A percentile compares a stretch with the other conserved stretches of the same genome.
These are phyloP conservation scores for Syngnathus rostellatus DNA, from an alignment of 2,797 vertebrate species.

Conservation along the genomic window DNA sequence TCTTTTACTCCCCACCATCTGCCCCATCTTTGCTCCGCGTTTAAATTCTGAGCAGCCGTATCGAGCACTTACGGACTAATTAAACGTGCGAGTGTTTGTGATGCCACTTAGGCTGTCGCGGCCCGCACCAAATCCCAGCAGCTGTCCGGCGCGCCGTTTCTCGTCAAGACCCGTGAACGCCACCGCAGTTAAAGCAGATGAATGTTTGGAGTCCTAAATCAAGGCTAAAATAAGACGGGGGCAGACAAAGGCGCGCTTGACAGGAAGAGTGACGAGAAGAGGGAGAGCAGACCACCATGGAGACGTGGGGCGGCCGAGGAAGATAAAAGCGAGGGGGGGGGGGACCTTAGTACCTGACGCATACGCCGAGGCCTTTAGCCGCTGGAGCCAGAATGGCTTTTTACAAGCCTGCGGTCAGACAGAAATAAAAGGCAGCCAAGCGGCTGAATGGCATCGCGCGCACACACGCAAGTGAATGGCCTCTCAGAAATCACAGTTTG, in stretches of 20 bases:
- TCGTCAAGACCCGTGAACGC: constrained; percentile 17
- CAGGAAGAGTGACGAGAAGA: constrained; percentile 26
- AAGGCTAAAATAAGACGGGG: constrained; percentile 43
- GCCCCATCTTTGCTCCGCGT: constrained; percentile 14
- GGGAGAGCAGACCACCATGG: constrained; percentile 40
- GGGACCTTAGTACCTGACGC: constrained; percentile 66
- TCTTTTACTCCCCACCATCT: constrained; percentile 32
- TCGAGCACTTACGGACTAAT: constrained; percentile 39
- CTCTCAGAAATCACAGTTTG: constrained; percentile 64
- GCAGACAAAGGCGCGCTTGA: constrained; percentile 27
- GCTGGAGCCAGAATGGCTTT: constrained; percentile 64
- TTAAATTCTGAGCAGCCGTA: constrained; percentile 39
- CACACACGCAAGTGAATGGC: constrained; percentile 46
- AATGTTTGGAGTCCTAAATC: constrained; percentile 43
- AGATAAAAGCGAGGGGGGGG: constrained; percentile 11
- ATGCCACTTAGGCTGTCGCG: constrained; percentile 39
- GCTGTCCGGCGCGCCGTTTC: constrained; percentile 30
- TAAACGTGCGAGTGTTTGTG: constrained; percentile 46
- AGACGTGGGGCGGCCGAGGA: constrained; percentile 20
- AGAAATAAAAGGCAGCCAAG: constrained; percentile 68
- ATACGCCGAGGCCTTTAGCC: constrained; percentile 56
- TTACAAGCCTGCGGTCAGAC: constrained; percentile 70
- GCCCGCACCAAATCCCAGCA: constrained; percentile 37
- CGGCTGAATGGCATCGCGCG: constrained; percentile 59
- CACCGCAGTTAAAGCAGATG: constrained; percentile 26